phyloP scores from a whole-genome alignment of 37 sponge, comb jelly and placozoan species.

The Oopsacas minuta region DNA sequence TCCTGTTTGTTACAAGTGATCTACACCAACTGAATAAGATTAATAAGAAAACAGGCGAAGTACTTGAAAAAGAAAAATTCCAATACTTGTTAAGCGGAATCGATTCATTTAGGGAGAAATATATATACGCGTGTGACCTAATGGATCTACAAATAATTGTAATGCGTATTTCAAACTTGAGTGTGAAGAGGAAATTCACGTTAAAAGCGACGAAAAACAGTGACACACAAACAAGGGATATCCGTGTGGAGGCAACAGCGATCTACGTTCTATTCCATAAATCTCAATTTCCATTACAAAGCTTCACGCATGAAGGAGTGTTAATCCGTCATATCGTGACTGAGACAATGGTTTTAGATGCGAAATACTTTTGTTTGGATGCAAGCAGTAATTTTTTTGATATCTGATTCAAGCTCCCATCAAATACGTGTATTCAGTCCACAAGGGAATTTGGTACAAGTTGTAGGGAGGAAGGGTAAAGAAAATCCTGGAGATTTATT shows the following conservation, averaged over 20 bases:
- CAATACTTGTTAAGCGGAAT: neutral
- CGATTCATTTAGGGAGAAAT: neutral
- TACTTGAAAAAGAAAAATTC: neutral
- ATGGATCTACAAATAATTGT: neutral
- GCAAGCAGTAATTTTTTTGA: neutral
- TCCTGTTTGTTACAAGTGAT: neutral
- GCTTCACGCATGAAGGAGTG: neutral
- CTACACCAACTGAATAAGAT: neutral
- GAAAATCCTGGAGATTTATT: neutral
- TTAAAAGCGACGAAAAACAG: neutral
- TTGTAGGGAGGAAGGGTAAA: neutral
- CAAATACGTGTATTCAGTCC: neutral
- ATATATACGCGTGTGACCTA: neutral
- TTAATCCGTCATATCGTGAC: neutral
- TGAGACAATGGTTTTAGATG: neutral
- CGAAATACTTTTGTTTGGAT: neutral
- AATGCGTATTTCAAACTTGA: neutral
- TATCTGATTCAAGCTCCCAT: neutral
- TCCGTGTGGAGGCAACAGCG: neutral
- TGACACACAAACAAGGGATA: neutral
- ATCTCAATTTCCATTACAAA: neutral
- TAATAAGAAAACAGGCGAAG: neutral
- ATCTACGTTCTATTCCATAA: neutral
- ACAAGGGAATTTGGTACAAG: neutral
- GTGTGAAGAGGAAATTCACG: neutral